A percentile compares a stretch with the other conserved stretches of the same genome.
Evolutionary conservation across 2,888 invertebrate genomes (phyloP).

Genomic region (Craniophora ligustri): DNA sequence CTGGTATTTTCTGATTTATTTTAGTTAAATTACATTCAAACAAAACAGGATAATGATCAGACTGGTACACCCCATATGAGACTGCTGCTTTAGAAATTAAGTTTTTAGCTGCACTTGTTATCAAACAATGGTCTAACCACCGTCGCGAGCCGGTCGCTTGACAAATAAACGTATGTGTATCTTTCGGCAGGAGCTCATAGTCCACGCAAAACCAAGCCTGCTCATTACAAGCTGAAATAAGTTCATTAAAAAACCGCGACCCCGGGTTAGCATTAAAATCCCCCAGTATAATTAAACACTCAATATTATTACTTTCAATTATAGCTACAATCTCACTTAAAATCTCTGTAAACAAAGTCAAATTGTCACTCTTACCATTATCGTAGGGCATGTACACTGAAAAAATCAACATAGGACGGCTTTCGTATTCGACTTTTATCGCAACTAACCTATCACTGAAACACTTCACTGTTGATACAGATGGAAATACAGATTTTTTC

Average conservation of each 20-base stretch:
- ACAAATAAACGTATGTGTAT: constrained; percentile 8
- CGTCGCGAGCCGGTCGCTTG: neutral
- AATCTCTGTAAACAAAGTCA: constrained; percentile 39
- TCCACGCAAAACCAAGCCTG: constrained; percentile 11
- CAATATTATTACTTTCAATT: constrained; percentile 29
- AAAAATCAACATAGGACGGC: constrained; percentile 22
- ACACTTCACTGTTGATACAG: constrained; percentile 20
- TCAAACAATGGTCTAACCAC: too few relatives aligned
- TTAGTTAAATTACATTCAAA: too few relatives aligned
- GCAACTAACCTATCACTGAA: constrained; percentile 32
- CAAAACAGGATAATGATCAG: constrained; percentile 6
- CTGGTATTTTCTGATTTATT: neutral
- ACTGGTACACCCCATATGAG: constrained; percentile 5
- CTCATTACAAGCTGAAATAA: too few relatives aligned
- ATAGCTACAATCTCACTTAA: constrained; percentile 39
- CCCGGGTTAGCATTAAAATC: constrained; percentile 31
- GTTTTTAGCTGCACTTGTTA: too few relatives aligned
- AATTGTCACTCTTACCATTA: constrained; percentile 19
- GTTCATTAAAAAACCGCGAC: constrained; percentile 21
- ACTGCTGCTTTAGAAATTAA: neutral
- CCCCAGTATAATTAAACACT: constrained; percentile 33
- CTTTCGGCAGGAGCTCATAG: neutral
- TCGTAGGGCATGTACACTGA: constrained; percentile 46
- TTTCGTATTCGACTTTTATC: constrained; percentile 25
- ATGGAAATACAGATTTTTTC: constrained; percentile 29